Evolutionary conservation across 2,888 invertebrate genomes (phyloP), one percentile per base, ranked within the genome.

Genomic region (Drosophila monieri): DNA sequence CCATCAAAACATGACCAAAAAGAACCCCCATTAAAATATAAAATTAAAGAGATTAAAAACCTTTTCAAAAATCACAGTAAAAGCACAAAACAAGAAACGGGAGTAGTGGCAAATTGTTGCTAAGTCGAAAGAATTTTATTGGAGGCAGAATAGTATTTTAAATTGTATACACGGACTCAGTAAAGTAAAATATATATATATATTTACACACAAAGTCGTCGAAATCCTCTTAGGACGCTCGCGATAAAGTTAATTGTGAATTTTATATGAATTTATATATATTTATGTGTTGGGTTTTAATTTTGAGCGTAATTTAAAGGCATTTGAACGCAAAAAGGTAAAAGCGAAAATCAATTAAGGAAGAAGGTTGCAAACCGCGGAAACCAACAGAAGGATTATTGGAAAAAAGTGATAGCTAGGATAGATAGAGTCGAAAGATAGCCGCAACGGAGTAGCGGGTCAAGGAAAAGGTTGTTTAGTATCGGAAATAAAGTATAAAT

Each of bases 41-140:
- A 69, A 54, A 49, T n/a, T 66, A 77, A 61, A 67, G 64, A 56
- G 62, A 51, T 51, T 21, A 66, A 25, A 59, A 52, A 64, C 41
- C 8, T 35, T 35, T 35, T 49, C 27, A 57, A 65, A 61, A 61
- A 55, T 25, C 9, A 10, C 27, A 58, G 30, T 23, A 54, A 65
- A 66, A 51, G 39, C 48, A 60, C 57, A 65, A 58, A 78, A 72
- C 61, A 52, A 60, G 49, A 71, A 70, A 54, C 55, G 64, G 73
- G 35, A 73, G 71, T 74, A 83, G 85, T 87, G 70, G 80, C 79
- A 73, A 87, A 87, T 85, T 85, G 85, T 87, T 85, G 85, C 79
- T 77, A 76, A 61, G 47, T 57, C 18, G 23, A 23, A 46, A 48
- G 67, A 77, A 74, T 64, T 58, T 58, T 58, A 58, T 35, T 67